These are phyloP conservation scores for Zingel zingel DNA, from an alignment of 2,113 vertebrate genomes.

Conservation along the genomic window DNA sequence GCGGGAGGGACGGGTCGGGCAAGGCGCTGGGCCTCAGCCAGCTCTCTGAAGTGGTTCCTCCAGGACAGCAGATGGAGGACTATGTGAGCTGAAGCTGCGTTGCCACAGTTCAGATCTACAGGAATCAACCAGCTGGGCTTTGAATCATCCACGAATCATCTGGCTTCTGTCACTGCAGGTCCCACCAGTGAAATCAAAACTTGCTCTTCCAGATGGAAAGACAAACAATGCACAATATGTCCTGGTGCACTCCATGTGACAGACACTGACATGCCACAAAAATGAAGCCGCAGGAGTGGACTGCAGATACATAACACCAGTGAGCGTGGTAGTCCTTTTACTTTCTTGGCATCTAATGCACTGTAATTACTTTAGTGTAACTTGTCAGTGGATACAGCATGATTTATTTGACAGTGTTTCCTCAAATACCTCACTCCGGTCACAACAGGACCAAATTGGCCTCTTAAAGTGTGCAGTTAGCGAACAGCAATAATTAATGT, in stretches of 20 bases:
- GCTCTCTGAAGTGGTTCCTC: conserved; percentile 73
- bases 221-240: conserved; percentile 77
- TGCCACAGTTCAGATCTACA: conserved; percentile 67
- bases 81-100: conserved; percentile 43
- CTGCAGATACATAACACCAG: neutral
- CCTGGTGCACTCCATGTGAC: conserved; percentile 47
- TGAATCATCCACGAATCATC: conserved; percentile 74
- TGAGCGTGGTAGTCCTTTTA: conserved; percentile 5
- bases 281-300: conserved; percentile 37
- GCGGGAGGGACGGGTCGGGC: conserved; percentile 47
- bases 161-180: conserved; percentile 70
- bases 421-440: conserved; percentile 29
- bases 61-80: conserved; percentile 80
- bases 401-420: conserved; percentile 55
- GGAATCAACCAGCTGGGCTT: conserved; percentile 71
- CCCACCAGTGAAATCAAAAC: conserved; percentile 75
- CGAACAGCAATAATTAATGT: conserved; percentile 71
- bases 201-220: conserved; percentile 76
- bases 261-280: conserved; percentile 37
- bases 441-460: conserved; percentile 36
- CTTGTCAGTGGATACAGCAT: conserved; percentile 24
- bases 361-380: conserved; percentile 49
- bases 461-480: conserved; percentile 51
- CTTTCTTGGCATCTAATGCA: conserved; percentile 30
- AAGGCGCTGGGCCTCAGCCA: conserved; percentile 57